Percentiles rank a stretch among this genome's conserved stretches.
phyloP scores from a whole-genome alignment of 2,113 vertebrate genomes.

The Merops nubicus region DNA sequence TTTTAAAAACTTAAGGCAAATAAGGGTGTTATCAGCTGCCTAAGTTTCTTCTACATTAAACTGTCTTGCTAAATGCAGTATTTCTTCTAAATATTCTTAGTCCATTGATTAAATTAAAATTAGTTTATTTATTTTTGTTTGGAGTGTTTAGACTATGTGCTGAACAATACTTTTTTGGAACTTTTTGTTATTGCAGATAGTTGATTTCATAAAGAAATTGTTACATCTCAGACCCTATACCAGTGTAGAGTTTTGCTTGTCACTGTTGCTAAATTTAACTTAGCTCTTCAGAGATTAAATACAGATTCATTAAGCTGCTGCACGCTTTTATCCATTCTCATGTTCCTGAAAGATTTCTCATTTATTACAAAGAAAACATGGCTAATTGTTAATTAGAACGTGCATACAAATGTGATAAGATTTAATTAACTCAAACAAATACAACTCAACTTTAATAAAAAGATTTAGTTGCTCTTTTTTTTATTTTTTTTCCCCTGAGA shows the following conservation, averaged over 20 bases:
- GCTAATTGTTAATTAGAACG: constrained; percentile 69
- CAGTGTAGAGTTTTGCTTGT: background rate
- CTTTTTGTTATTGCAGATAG: background rate
- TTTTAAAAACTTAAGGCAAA: background rate
- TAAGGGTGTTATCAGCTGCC: background rate
- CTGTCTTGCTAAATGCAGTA: background rate
- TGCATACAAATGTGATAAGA: constrained; percentile 51
- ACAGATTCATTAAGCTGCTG: constrained; percentile 33
- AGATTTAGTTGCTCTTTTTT: background rate
- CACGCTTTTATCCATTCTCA: constrained; percentile 27
- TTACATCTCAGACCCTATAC: background rate
- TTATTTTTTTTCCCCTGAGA: background rate
- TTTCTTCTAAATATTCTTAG: background rate
- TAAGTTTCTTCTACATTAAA: background rate
- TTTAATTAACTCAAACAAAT: constrained; percentile 72
- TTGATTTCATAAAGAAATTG: background rate
- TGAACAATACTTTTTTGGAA: background rate
- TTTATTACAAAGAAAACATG: constrained; percentile 66
- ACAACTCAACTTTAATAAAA: constrained; percentile 46
- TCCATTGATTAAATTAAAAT: background rate
- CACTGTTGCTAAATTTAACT: constrained; percentile 38
- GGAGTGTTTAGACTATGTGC: background rate
- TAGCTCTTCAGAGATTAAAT: constrained; percentile 42
- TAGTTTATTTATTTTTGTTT: background rate
- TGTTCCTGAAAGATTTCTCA: constrained; percentile 57